phyloP scores from a whole-genome alignment of 1,140 invertebrate species.

The Sycobia sp. region DNA sequence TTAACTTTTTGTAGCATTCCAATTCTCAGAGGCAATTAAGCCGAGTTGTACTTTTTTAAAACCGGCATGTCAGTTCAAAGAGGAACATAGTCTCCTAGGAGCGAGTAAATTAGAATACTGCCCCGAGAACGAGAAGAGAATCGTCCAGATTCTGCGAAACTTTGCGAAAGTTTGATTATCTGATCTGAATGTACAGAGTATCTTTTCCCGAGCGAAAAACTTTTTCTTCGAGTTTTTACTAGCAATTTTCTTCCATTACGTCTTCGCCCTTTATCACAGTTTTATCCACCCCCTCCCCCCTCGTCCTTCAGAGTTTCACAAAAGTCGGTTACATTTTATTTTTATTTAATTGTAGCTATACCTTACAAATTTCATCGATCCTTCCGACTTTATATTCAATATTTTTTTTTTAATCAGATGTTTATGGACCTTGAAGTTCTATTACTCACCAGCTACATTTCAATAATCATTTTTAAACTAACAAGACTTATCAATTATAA shows the following conservation, averaged over 20 bases:
- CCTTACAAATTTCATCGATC: too few species aligned
- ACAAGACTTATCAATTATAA: too few species aligned
- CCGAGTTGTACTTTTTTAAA: background rate
- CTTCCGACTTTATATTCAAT: too few species aligned
- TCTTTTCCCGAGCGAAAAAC: background rate
- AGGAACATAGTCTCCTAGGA: background rate
- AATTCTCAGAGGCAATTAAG: background rate
- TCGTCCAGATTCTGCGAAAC: background rate
- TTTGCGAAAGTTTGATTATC: constrained; percentile 6
- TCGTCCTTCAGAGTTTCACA: background rate
- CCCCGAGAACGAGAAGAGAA: background rate
- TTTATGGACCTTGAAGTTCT: too few species aligned
- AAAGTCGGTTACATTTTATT: too few species aligned
- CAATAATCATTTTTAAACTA: too few species aligned
- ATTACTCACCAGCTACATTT: too few species aligned
- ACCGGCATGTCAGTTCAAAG: background rate
- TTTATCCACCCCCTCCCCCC: constrained; percentile 1
- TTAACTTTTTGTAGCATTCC: too few species aligned
- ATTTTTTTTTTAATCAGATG: too few species aligned
- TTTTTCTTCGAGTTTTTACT: constrained; percentile 15
- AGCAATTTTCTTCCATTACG: constrained; percentile 2
- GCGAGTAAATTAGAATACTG: constrained; percentile 2
- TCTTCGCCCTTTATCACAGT: background rate
- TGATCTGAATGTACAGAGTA: background rate
- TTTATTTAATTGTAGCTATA: too few species aligned